Base-by-base conservation (phyloP, 2,888 invertebrate species). In the Operophtera brumata region DNA sequence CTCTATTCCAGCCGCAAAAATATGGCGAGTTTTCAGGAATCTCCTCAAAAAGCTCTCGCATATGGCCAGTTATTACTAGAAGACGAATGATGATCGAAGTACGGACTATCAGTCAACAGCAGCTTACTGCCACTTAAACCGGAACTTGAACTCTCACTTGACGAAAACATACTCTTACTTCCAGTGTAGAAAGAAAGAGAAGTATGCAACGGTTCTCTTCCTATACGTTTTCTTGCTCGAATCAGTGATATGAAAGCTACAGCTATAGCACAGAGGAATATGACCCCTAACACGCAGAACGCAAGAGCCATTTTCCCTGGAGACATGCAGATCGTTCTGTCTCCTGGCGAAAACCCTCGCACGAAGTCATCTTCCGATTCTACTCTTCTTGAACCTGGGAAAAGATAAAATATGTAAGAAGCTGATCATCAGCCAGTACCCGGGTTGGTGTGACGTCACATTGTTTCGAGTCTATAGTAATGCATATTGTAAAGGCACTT, bases 261-360 rank as follows among this genome's bases (percentile, higher is more conserved):
- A 2, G 94, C 91, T 7, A 95, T 92, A 6, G 95, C 95, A 50
- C 93, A 88, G 0, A 95, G 82, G 77, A 95, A 94, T 60, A 95
- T 93, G 6, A 94, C 80, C 5, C 95, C 94, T 66, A 95, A 80
- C 0, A 94, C 85, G 70, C 94, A 94, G 72, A 95, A 95, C 0
- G 94, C 93, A 45, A 95, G 86, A 9, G 95, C 94, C 91, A 95
- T 92, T 85, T 94, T 94, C 6, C 94, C 94, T 11, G 94, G 93
- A 8, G 95, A 95, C 60, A 95, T 88, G 72, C 95, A 95, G 43
- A 95, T 92, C 3, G 92, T 92, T 64, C 91, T 90, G 70, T 93
- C 93, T 52, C 92, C 92, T 2, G 92, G 92, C 8, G 90, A 90
- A 60, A 90, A 89, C 4, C 86, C 80, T 42, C 86, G 72, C 3